Conservation (phyloP, 2,888 invertebrate genomes). For the Argyresthia albistria region DNA sequence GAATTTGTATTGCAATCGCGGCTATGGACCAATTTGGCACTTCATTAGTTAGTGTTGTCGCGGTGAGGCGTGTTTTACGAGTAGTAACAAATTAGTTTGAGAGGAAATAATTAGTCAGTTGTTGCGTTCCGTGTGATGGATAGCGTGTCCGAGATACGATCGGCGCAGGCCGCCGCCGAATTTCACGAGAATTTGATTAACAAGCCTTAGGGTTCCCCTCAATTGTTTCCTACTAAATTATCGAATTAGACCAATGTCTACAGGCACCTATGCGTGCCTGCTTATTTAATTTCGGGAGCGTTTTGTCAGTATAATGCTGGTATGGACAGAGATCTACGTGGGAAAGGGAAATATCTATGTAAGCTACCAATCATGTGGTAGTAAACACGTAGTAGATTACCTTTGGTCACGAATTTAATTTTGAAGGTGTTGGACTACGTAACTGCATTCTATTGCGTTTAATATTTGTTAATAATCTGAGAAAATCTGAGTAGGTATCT, state of each 20-base stretch:
- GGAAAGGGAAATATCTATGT: constrained; percentile 35
- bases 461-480: not conserved
- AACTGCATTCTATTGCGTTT: constrained; percentile 16
- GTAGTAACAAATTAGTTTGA: constrained; percentile 47
- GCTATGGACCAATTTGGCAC: not conserved
- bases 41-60: constrained; percentile 4
- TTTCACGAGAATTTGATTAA: constrained; percentile 58
- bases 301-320: constrained; percentile 38
- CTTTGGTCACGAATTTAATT: constrained; percentile 46
- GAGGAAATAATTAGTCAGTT: constrained; percentile 43
- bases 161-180: constrained; percentile 42
- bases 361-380: constrained; percentile 32
- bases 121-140: constrained; percentile 55
- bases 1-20: not conserved
- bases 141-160: constrained; percentile 59
- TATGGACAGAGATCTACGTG: constrained; percentile 15
- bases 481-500: not conserved
- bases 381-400: constrained; percentile 34
- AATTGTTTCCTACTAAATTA: constrained; percentile 46
- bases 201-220: constrained; percentile 39
- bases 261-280: constrained; percentile 56
- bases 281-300: constrained; percentile 59
- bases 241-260: constrained; percentile 51
- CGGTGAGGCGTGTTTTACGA: constrained; percentile 28
- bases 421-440: constrained; percentile 37